Conservation (phyloP, 1,140 invertebrate genomes). For the Cephus cinctus region DNA sequence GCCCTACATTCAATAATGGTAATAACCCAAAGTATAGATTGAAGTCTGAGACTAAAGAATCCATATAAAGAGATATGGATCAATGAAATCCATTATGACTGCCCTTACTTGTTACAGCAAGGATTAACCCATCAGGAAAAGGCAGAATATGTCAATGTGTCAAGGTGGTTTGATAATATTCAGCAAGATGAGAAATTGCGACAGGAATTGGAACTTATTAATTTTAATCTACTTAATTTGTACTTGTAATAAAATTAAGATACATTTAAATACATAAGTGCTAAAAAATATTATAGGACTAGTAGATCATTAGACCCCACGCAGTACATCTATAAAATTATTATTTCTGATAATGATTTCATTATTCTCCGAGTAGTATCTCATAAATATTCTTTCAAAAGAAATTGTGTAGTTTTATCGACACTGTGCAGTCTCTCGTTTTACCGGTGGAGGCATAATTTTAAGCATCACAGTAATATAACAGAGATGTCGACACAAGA, state of each 20-base stretch:
- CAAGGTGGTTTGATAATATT: slow-evolving; percentile 68
- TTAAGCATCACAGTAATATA: no score
- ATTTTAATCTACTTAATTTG: slow-evolving; percentile 54
- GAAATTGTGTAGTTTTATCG: no score
- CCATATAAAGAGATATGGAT: slow-evolving; percentile 17
- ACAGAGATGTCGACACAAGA: no score
- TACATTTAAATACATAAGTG: no score
- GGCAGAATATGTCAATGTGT: slow-evolving; percentile 63
- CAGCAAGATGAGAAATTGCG: slow-evolving; percentile 61
- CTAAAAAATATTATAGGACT: no score
- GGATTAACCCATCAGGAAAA: slow-evolving; percentile 60
- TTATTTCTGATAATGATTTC: no score
- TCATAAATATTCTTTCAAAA: no score
- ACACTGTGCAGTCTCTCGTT: no score
- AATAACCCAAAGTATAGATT: slow-evolving; percentile 17
- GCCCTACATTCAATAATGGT: slow-evolving; percentile 59
- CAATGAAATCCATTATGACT: slow-evolving; percentile 21
- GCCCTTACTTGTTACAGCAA: slow-evolving; percentile 36
- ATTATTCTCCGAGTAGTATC: no score
- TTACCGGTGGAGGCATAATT: no score
- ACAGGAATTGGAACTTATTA: slow-evolving; percentile 58
- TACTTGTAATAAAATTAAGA: slow-evolving; percentile 38
- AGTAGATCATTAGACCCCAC: no score
- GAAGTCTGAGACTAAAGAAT: slow-evolving; percentile 16
- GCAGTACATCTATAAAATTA: no score